A percentile compares a stretch with the other conserved stretches of the same genome.
These are phyloP conservation scores for Festucalex cinctus DNA, from an alignment of 2,113 vertebrate genomes.

Conservation along the genomic window DNA sequence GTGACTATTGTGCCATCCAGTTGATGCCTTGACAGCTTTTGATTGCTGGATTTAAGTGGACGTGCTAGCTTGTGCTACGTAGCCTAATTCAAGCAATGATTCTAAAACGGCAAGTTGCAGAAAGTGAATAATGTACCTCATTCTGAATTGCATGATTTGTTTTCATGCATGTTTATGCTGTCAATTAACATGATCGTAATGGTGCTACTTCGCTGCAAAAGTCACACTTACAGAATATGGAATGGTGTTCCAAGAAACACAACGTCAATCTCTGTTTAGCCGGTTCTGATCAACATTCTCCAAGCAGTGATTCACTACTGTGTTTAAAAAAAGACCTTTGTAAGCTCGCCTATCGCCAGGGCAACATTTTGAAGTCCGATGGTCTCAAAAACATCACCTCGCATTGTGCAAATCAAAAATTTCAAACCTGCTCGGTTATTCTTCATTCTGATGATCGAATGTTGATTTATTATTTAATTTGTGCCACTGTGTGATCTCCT, in stretches of 20 bases:
- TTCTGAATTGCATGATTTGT: neutral
- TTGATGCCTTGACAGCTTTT: constrained; percentile 22
- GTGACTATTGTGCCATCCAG: constrained; percentile 19
- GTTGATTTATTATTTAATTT: too few species aligned
- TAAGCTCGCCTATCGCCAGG: neutral
- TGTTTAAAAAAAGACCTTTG: constrained; percentile 2
- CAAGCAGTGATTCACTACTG: constrained; percentile 27
- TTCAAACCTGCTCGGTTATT: too few species aligned
- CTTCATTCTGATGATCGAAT: too few species aligned
- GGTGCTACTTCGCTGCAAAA: neutral
- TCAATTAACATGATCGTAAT: neutral
- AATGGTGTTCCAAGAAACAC: neutral
- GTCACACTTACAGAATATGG: constrained; percentile 1
- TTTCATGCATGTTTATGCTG: neutral
- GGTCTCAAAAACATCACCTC: too few species aligned
- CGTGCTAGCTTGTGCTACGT: neutral
- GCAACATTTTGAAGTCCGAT: too few species aligned
- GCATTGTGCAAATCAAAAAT: too few species aligned
- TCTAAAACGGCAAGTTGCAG: neutral
- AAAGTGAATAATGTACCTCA: neutral
- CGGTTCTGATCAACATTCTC: constrained; percentile 46
- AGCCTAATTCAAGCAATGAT: neutral
- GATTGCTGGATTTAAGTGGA: constrained; percentile 12
- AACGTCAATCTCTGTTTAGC: constrained; percentile 31
- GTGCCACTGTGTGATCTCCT: neutral